Evolutionary conservation across 1,140 invertebrate genomes (phyloP).

Genomic region (Onthophagus taurus): DNA sequence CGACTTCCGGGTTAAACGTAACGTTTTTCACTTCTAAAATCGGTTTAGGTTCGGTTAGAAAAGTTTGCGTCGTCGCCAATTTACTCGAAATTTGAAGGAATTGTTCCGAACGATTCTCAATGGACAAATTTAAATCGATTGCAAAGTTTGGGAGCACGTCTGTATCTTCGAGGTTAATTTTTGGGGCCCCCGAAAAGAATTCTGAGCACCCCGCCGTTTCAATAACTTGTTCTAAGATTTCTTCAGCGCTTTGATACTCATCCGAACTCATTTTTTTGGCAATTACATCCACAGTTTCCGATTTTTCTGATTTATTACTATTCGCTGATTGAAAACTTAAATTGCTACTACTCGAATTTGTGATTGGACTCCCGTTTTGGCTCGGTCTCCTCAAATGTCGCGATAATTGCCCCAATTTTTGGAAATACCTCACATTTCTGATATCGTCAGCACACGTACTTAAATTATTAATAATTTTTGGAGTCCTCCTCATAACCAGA

Average conservation of each 20-base stretch:
- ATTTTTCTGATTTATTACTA: conserved; percentile 23
- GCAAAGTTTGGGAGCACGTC: conserved; percentile 35
- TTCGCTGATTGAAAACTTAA: conserved; percentile 45
- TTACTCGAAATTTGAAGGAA: conserved; percentile 15
- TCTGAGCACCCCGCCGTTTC: conserved; percentile 33
- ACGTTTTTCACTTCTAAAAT: conserved; percentile 34
- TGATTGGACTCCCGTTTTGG: conserved; percentile 13
- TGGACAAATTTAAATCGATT: conserved; percentile 33
- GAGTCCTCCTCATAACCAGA: conserved; percentile 50
- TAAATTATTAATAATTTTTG: conserved; percentile 54
- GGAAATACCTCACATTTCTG: conserved; percentile 47
- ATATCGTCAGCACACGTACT: conserved; percentile 56
- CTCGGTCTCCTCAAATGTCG: conserved; percentile 14
- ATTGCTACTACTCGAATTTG: conserved; percentile 40
- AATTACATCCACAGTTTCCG: not conserved
- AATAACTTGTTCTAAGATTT: conserved; percentile 37
- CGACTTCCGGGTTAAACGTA: conserved; percentile 36
- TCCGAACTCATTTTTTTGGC: conserved; percentile 22
- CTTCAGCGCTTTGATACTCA: conserved; percentile 39
- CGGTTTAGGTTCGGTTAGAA: conserved; percentile 28
- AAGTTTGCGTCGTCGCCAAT: conserved; percentile 27
- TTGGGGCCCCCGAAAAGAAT: conserved; percentile 29
- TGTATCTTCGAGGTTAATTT: conserved; percentile 31
- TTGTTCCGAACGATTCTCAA: conserved; percentile 30
- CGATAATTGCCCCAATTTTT: conserved; percentile 40